Base-by-base conservation (phyloP, 2,113 vertebrate species). In the Maccullochella peelii region DNA sequence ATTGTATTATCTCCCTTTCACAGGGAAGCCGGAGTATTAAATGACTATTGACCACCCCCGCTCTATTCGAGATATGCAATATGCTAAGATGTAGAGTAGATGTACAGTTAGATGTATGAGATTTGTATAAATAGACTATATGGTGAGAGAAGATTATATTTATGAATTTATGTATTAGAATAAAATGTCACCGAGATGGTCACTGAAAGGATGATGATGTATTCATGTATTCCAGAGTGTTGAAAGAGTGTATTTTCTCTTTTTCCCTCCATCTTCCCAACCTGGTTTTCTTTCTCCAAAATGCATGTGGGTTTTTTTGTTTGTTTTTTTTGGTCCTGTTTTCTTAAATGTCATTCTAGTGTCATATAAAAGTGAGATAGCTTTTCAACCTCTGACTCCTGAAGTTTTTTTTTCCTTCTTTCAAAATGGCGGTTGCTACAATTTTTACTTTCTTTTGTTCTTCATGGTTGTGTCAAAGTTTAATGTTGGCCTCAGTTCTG, bases 281-380 rank as follows among this genome's bases (percentile, higher is more conserved):
- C 57, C 65, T 0, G 0, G 12, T 82, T 86, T 87, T 75, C 2
- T 40, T 78, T 72, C 36, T 79, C 84, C 68, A 23, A 91, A 79
- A 88, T 91, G 93, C 93, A 93, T 93, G 93, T 90, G 87, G 9
- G 23, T 33, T 82, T 52, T 59, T 76, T 62, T 58, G 4, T 44
- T 44, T 12, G 5, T 59, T 75, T 33, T 82, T 52, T 59, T 76
- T 62, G 52, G 4, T 67, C 72, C 67, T 71, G 81, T 94, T 93
- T 83, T 82, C 75, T 82, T 73, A 89, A 92, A 93, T 93, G 94
- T 93, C 92, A 93, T 79, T 87, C 78, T 88, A 69, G 91, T 93
- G 90, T 93, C 89, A 90, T 90, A 93, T 92, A 92, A 93, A 94
- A 88, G 87, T 87, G 77, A 84, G 70, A 86, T 77, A 85, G 80